A percentile compares a stretch with the other conserved stretches of the same genome.
phyloP scores from a whole-genome alignment of 1,140 invertebrate genomes.

The Drosophila burlai region DNA sequence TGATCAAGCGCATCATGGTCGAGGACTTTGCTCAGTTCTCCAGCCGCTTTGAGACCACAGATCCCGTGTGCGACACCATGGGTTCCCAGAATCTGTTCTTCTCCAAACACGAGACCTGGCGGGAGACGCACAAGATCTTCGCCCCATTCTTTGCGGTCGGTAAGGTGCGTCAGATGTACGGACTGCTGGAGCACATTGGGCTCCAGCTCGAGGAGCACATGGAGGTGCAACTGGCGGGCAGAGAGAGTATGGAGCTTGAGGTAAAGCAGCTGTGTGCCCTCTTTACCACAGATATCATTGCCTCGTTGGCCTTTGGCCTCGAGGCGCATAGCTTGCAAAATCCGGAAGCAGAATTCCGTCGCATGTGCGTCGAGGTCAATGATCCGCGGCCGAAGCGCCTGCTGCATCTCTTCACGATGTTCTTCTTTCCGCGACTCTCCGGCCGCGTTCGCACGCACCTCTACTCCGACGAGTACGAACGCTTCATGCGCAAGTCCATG shows the following conservation, averaged over 20 bases:
- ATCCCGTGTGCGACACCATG: constrained; percentile 60
- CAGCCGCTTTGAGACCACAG: constrained; percentile 74
- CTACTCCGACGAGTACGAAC: constrained; percentile 68
- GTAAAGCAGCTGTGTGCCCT: constrained; percentile 71
- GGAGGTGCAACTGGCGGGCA: constrained; percentile 17
- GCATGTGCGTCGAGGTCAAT: constrained; percentile 85
- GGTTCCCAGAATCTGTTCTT: constrained; percentile 75
- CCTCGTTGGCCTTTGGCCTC: constrained; percentile 87
- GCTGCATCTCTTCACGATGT: constrained; percentile 75
- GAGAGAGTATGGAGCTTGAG: constrained; percentile 49
- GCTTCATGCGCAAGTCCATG: constrained; percentile 80
- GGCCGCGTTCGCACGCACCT: constrained; percentile 59
- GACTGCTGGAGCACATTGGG: constrained; percentile 64
- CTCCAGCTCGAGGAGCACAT: constrained; percentile 64
- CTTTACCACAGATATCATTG: constrained; percentile 87
- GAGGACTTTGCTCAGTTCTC: constrained; percentile 85
- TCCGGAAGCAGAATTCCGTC: constrained; percentile 85
- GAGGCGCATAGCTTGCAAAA: constrained; percentile 86
- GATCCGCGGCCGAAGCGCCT: constrained; percentile 55
- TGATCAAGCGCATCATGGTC: constrained; percentile 86
- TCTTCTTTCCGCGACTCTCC: constrained; percentile 82
- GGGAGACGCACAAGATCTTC: constrained; percentile 73
- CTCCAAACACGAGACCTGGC: constrained; percentile 69
- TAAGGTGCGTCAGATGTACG: constrained; percentile 72
- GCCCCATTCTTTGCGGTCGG: constrained; percentile 67